These are phyloP conservation scores for Leptopilina boulardi DNA, from an alignment of 1,140 invertebrate species.

Conservation along the genomic window DNA sequence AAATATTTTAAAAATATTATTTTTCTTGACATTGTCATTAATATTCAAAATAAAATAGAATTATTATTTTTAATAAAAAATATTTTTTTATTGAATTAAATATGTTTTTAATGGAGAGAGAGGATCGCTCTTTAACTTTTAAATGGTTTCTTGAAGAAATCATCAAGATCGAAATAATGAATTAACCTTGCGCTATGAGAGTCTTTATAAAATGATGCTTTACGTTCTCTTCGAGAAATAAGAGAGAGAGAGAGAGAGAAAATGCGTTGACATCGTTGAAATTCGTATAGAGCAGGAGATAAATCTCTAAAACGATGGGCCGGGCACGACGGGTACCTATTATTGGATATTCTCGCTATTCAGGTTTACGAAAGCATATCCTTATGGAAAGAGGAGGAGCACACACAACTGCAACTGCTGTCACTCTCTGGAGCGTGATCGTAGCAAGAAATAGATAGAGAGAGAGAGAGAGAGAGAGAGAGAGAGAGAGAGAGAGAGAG, in stretches of 20 bases:
- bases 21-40: too few species aligned
- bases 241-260: slow-evolving; percentile 26
- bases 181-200: not conserved
- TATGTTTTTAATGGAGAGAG: too few species aligned
- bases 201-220: not conserved
- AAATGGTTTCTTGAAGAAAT: slow-evolving; percentile 11
- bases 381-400: slow-evolving; percentile 55
- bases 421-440: slow-evolving; percentile 24
- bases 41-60: too few species aligned
- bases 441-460: slow-evolving; percentile 33
- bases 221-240: slow-evolving; percentile 21
- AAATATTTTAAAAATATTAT: too few species aligned
- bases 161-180: slow-evolving; percentile 10
- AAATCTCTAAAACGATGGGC: slow-evolving; percentile 62
- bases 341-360: slow-evolving; percentile 62
- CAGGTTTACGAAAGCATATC: slow-evolving; percentile 65
- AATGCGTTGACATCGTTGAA: slow-evolving; percentile 48
- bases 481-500: slow-evolving; percentile 49
- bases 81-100: too few species aligned
- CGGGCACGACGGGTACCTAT: slow-evolving; percentile 59
- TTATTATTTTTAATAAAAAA: too few species aligned
- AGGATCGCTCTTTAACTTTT: slow-evolving; percentile 26
- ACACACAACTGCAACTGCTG: slow-evolving; percentile 52
- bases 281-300: slow-evolving; percentile 55
- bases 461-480: slow-evolving; percentile 41